Conservation (phyloP, 2,797 vertebrate species). For the Xenopus petersii region DNA sequence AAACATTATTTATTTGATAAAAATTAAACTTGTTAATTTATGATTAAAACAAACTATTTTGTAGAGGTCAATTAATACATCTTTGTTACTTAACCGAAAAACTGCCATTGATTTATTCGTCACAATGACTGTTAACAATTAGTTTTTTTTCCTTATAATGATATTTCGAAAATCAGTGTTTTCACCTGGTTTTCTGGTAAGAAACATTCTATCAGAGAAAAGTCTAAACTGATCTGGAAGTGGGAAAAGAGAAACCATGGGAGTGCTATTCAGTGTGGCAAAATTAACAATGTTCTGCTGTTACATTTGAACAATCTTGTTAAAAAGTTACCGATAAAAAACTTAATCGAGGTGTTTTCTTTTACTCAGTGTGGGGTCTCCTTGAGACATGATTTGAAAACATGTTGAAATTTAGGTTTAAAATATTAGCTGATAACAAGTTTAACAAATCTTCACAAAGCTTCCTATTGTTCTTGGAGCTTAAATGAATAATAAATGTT, state of each 20-base stretch:
- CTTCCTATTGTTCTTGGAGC: slow-evolving; percentile 43
- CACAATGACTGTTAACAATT: too few relatives aligned
- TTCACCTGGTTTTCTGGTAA: slow-evolving; percentile 36
- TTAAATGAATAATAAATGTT: slow-evolving; percentile 49
- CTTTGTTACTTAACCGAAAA: too few relatives aligned
- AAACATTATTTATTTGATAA: too few relatives aligned
- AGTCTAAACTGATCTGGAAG: slow-evolving; percentile 46
- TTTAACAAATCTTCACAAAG: slow-evolving; percentile 43
- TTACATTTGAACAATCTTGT: not conserved
- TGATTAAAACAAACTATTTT: too few relatives aligned
- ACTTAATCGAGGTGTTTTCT: slow-evolving; percentile 34
- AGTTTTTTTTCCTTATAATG: not conserved
- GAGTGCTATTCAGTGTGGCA: not conserved
- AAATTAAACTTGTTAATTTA: too few relatives aligned
- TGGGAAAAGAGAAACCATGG: slow-evolving; percentile 51
- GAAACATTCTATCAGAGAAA: slow-evolving; percentile 24
- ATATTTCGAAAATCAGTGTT: slow-evolving; percentile 24
- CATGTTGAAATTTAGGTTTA: slow-evolving; percentile 34
- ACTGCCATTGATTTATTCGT: too few relatives aligned
- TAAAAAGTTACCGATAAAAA: slow-evolving; percentile 21
- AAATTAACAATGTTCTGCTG: slow-evolving; percentile 6
- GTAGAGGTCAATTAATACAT: too few relatives aligned
- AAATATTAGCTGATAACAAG: slow-evolving; percentile 47
- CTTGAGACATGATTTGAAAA: slow-evolving; percentile 17
- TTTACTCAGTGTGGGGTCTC: not conserved